A percentile compares a stretch with the other conserved stretches of the same genome.
These are phyloP conservation scores for Chaenodraco wilsoni DNA, from an alignment of 2,797 vertebrate species.

Conservation along the genomic window DNA sequence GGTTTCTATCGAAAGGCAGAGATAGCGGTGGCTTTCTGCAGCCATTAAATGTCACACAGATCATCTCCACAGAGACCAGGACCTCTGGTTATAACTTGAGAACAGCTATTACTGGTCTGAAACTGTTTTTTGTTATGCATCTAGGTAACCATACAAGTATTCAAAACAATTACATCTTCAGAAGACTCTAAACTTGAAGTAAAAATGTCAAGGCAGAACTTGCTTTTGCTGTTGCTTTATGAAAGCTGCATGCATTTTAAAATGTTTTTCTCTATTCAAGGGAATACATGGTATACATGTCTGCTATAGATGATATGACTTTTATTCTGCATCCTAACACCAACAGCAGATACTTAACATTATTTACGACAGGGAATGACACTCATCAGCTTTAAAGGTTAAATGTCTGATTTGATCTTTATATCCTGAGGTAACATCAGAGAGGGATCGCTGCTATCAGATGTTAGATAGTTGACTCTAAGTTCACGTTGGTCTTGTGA, in stretches of 20 bases:
- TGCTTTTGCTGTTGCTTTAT: not conserved
- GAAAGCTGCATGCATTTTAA: not conserved
- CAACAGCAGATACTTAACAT: not conserved
- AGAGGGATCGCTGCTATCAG: not conserved
- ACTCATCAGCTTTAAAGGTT: slow-evolving; percentile 9
- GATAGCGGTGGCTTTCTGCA: slow-evolving; percentile 3
- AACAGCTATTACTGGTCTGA: not conserved
- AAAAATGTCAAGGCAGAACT: not conserved
- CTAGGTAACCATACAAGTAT: not conserved
- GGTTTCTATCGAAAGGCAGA: slow-evolving; percentile 5
- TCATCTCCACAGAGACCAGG: slow-evolving; percentile 3
- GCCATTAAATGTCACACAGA: slow-evolving; percentile 8
- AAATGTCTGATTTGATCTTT: slow-evolving; percentile 15
- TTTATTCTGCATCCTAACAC: not conserved
- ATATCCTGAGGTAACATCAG: slow-evolving; percentile 7
- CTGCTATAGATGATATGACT: no score
- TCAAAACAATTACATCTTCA: not conserved
- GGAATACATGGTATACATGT: no score
- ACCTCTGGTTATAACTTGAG: not conserved
- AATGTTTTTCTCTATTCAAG: not conserved
- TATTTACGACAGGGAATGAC: not conserved
- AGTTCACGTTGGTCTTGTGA: slow-evolving; percentile 26
- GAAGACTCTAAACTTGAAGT: not conserved
- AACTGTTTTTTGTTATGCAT: not conserved
- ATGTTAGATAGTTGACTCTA: slow-evolving; percentile 11